Conservation (phyloP, 2,888 invertebrate genomes). For the Cryptus viduatorius region DNA sequence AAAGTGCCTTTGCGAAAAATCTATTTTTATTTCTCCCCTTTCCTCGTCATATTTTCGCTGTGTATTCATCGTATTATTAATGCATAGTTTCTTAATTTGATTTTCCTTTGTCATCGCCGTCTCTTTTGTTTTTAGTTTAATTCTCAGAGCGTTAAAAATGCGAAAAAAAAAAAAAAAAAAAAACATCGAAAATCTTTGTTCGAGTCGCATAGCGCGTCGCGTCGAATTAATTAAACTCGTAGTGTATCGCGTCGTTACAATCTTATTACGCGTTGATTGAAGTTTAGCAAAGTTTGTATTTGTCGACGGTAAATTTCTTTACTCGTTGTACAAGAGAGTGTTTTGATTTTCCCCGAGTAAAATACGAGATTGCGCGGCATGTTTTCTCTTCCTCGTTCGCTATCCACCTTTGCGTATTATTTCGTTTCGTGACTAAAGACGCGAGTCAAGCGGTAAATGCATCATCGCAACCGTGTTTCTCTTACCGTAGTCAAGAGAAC, state of each 20-base stretch:
- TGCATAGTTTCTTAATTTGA: no score
- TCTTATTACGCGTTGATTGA: background rate
- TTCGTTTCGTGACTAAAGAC: constrained; percentile 10
- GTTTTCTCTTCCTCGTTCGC: background rate
- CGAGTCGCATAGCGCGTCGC: no score
- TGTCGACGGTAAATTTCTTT: no score
- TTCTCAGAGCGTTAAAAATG: no score
- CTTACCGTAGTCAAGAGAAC: constrained; percentile 28
- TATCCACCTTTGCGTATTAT: background rate
- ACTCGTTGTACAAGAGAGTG: background rate
- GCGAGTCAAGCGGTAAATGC: constrained; percentile 3
- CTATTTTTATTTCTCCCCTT: no score
- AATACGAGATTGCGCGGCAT: background rate
- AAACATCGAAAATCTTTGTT: no score
- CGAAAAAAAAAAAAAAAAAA: no score
- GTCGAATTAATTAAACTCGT: no score
- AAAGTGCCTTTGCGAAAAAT: no score
- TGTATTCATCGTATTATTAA: background rate
- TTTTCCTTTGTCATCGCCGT: no score
- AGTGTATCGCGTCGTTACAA: background rate
- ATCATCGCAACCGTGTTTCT: constrained; percentile 12
- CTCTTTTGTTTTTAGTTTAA: no score
- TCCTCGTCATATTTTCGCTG: no score
- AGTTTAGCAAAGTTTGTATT: background rate
- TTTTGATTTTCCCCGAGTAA: background rate